A percentile compares a stretch with the other conserved stretches of the same genome.
These are phyloP conservation scores for Pycnomerus fuliginosus DNA, from an alignment of 2,888 invertebrate genomes.

Conservation along the genomic window DNA sequence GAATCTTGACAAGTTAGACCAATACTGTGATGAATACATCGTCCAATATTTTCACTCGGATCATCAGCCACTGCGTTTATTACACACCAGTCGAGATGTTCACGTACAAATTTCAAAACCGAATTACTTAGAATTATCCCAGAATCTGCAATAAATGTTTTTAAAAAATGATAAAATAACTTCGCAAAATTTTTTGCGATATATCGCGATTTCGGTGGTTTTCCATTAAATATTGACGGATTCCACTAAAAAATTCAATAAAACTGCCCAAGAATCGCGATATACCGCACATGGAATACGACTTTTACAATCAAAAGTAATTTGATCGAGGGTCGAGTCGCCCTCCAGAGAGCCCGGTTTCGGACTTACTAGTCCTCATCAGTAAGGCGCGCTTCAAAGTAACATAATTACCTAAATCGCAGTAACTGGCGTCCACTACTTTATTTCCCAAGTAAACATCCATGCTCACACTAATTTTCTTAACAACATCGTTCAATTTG, in stretches of 20 bases:
- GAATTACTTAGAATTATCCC: conserved; percentile 89
- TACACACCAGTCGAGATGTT: conserved; percentile 85
- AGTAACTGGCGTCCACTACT: conserved; percentile 63
- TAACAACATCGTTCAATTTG: conserved; percentile 68
- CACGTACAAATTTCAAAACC: conserved; percentile 74
- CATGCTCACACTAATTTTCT: conserved; percentile 78
- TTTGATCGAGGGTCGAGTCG: too few species aligned
- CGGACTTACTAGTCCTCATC: too few species aligned
- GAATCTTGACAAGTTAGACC: conserved; percentile 60
- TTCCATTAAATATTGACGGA: too few species aligned
- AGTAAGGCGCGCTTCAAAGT: too few species aligned
- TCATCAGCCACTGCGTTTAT: conserved; percentile 80
- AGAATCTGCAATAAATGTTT: conserved; percentile 68
- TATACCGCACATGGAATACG: too few species aligned
- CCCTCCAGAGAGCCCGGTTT: too few species aligned
- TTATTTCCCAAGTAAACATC: conserved; percentile 81
- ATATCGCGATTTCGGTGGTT: too few species aligned
- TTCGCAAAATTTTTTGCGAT: too few species aligned
- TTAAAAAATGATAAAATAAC: too few species aligned
- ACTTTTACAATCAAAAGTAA: too few species aligned
- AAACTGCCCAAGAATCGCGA: too few species aligned
- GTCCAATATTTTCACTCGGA: conserved; percentile 85
- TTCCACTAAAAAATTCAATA: too few species aligned
- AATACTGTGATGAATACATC: conserved; percentile 75
- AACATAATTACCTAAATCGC: conserved; percentile 64